phyloP scores from a whole-genome alignment of 1,140 invertebrate species.

The Drosophila obscura region DNA sequence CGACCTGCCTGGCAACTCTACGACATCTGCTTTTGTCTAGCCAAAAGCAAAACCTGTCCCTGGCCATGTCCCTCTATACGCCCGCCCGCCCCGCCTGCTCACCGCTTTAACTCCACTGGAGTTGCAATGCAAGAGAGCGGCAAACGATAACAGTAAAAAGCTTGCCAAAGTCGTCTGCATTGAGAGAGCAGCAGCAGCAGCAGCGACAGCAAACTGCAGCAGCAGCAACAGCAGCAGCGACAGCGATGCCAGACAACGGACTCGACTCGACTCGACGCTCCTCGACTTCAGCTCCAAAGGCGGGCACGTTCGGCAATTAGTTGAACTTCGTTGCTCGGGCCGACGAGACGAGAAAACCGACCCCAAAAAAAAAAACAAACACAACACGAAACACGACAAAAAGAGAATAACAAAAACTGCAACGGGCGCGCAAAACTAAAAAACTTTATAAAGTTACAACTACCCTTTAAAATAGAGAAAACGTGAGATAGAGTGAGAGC shows the following conservation, averaged over 20 bases:
- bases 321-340: slow-evolving; percentile 74
- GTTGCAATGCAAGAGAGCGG: slow-evolving; percentile 54
- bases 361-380: slow-evolving; percentile 30
- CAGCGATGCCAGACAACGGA: slow-evolving; percentile 25
- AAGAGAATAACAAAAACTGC: slow-evolving; percentile 17
- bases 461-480: not conserved
- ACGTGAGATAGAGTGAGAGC: slow-evolving; percentile 1
- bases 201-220: slow-evolving; percentile 52
- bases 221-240: slow-evolving; percentile 43
- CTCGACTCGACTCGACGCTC: slow-evolving; percentile 23
- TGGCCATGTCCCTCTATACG: slow-evolving; percentile 6
- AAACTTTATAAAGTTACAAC: slow-evolving; percentile 17
- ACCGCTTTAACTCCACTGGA: slow-evolving; percentile 29
- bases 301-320: slow-evolving; percentile 72
- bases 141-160: slow-evolving; percentile 64
- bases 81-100: slow-evolving; percentile 7
- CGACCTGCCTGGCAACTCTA: slow-evolving; percentile 32
- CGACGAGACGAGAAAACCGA: slow-evolving; percentile 62
- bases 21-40: slow-evolving; percentile 65
- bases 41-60: slow-evolving; percentile 58
- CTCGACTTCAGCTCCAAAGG: slow-evolving; percentile 42
- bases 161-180: slow-evolving; percentile 39
- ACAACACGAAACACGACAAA: slow-evolving; percentile 26
- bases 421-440: slow-evolving; percentile 45
- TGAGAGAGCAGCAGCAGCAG: slow-evolving; percentile 14